Base-by-base conservation (phyloP, 2,113 vertebrate genomes). In the Bombycilla garrulus region DNA sequence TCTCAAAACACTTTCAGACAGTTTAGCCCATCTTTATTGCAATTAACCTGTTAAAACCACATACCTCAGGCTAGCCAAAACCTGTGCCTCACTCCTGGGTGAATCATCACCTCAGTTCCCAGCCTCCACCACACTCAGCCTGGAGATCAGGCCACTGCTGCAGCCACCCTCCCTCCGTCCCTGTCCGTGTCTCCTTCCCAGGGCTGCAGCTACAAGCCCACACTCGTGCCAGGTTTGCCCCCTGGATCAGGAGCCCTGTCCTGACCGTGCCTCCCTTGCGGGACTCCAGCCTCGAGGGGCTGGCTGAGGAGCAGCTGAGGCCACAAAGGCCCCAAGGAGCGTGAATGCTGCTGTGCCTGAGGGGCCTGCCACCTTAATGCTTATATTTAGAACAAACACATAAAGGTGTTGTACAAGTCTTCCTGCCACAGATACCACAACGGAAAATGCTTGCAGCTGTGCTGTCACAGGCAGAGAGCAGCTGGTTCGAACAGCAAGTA, bases 221-320 rank as follows among this genome's bases (percentile, higher is more conserved):
- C 40, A 4, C 10, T 12, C 24, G 38, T 9, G n/a, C 19, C 9
- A 3, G 8, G 65, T 29, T 24, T 87, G 48, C 11, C 35, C 40
- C 18, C 36, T 18, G 35, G 53, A 33, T 22, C 48, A 44, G 33
- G 17, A 91, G 20, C 19, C 22, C 23, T 29, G 11, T 3, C 0
- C 0, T 15, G 31, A 61, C 31, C 1, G 0, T 2, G 18, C 18
- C 19, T 33, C 45, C 44, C 44, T 2, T 1, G 25, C 90, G n/a
- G 45, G 65, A 23, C 38, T 61, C 25, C 61, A 90, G 65, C 38
- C 33, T 11, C 1, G 15, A 71, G 11, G 9, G 33, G 29, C 4
- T 16, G 4, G 8, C 15, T 0, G 2, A 67, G 53, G 14, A 60
- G 58, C 33, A 71, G 53, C 51, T 28, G 16, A 15, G 22, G 48